phyloP scores from a whole-genome alignment of 2,888 invertebrate genomes.

The Drosophila acutilabella region DNA sequence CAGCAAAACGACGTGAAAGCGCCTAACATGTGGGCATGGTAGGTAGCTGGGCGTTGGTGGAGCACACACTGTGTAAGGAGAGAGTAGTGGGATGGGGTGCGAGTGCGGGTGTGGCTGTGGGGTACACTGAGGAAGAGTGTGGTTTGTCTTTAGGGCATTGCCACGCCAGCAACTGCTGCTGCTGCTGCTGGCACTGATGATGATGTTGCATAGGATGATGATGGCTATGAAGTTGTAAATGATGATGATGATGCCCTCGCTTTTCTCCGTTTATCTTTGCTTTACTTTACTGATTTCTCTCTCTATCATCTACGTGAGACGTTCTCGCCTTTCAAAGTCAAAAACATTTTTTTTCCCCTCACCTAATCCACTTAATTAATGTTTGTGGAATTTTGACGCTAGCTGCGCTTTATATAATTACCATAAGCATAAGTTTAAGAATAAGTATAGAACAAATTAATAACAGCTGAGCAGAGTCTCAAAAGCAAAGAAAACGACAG shows the following conservation, averaged over 20 bases:
- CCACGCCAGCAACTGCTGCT: constrained; percentile 5
- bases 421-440: neutral
- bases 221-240: constrained; percentile 19
- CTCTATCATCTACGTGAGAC: constrained; percentile 12
- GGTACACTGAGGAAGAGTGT: neutral
- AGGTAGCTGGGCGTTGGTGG: neutral
- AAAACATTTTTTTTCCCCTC: constrained; percentile 43
- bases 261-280: neutral
- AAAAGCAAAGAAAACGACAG: neutral
- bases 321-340: constrained; percentile 43
- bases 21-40: constrained; percentile 5
- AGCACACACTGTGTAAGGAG: too few species aligned
- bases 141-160: constrained; percentile 28
- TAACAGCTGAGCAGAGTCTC: neutral
- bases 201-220: constrained; percentile 26
- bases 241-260: constrained; percentile 25
- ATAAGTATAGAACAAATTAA: constrained; percentile 16
- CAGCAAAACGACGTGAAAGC: constrained; percentile 50
- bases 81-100: too few species aligned
- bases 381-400: constrained; percentile 49
- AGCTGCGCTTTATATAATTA: constrained; percentile 18
- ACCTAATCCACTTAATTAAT: constrained; percentile 66
- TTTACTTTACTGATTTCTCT: neutral
- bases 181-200: constrained; percentile 18
- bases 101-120: neutral